Base-by-base conservation (phyloP, 1,140 invertebrate species). In the Drosophila insularis region DNA sequence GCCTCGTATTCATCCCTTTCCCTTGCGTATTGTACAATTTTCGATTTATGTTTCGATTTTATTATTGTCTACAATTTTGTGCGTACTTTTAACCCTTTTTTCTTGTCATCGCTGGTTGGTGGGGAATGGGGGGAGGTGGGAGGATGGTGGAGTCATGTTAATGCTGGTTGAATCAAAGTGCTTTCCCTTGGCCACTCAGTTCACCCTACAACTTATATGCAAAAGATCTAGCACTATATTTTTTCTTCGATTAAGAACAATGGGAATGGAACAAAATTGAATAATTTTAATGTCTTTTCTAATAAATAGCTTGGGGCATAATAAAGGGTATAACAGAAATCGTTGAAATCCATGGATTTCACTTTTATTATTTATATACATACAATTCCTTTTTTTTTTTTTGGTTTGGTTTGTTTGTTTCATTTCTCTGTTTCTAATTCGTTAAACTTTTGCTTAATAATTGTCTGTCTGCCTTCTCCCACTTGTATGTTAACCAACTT, bases 391-490 rank as follows among this genome's bases (percentile, higher is more conserved):
- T 43, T 43, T 17, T 14, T 43, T 46, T 46, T 19, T 19, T 46
- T 46, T 17, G 4, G 4, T 17, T 66, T 31, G 4, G n/a, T 13
- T 10, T 63, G 54, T 17, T 46, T 50, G 43, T 50, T 50, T 21
- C 43, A 13, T 50, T 50, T 50, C 81, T 81, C 81, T 82, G 65
- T 87, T 87, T 87, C 77, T 87, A 87, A 87, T 87, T 87, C 84
- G 84, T 87, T 87, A 87, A 87, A 89, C 84, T 87, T 89, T 87
- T 87, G 84, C 80, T 80, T 87, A 84, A 87, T 87, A 87, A 87
- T 87, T 87, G 84, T 87, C 84, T 87, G 84, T 66, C 67, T 66
- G 56, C 43, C 23, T 56, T 17, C 56, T 11, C 55, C 21, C 58
- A 17, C 13, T 23, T 32, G 2, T 7, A 27, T 53, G 37, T 4